Percentiles rank a stretch among this genome's conserved stretches.
Conservation (phyloP, 2,113 vertebrate species). For the Pseudonaja textilis region DNA sequence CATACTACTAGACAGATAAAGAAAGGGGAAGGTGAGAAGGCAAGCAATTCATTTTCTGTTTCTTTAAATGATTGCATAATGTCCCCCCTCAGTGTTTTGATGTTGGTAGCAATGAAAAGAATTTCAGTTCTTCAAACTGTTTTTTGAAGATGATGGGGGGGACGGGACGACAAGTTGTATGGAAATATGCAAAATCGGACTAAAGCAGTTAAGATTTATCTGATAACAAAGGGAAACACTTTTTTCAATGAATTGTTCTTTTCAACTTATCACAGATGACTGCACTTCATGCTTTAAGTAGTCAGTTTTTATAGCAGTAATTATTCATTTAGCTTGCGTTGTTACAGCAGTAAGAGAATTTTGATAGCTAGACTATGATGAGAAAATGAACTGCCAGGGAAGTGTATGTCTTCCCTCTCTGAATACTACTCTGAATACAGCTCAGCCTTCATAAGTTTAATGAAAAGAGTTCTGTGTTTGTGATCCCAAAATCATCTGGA, state of each 20-base stretch:
- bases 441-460: not conserved
- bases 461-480: not conserved
- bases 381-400: not conserved
- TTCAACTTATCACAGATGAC: constrained; percentile 26
- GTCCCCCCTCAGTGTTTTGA: not conserved
- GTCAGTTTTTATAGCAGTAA: not conserved
- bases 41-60: not conserved
- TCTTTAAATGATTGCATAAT: not conserved
- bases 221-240: constrained; percentile 10
- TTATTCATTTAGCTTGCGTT: not conserved
- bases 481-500: not conserved
- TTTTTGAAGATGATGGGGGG: not conserved
- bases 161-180: not conserved
- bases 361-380: not conserved
- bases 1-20: not conserved
- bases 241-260: constrained; percentile 10
- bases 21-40: not conserved
- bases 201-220: not conserved
- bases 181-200: not conserved
- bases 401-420: not conserved
- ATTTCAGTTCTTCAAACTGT: not conserved
- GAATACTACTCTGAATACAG: not conserved
- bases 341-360: not conserved
- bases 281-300: constrained; percentile 31
- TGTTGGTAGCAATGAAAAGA: not conserved